Conservation (phyloP, 1,140 invertebrate species). For the Theocolax elegans region DNA sequence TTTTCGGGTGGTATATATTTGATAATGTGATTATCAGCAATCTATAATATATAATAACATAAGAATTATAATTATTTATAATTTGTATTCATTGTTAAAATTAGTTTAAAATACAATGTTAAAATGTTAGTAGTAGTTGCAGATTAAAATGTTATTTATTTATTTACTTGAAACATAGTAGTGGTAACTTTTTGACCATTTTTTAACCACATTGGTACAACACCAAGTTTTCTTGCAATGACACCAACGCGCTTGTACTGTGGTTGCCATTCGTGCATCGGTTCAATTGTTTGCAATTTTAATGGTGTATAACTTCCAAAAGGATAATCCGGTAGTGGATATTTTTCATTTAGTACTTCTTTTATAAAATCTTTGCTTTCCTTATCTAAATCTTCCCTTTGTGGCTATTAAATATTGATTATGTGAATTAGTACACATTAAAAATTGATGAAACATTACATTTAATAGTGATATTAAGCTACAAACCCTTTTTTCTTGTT, state of each 20-base stretch:
- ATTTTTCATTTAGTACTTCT: slow-evolving; percentile 79
- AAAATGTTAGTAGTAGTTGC: too few species aligned
- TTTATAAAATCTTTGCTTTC: slow-evolving; percentile 87
- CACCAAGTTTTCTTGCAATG: slow-evolving; percentile 93
- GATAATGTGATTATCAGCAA: slow-evolving; percentile 96
- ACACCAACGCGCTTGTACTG: slow-evolving; percentile 80
- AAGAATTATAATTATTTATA: background rate
- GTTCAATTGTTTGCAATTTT: slow-evolving; percentile 70
- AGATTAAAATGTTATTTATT: background rate
- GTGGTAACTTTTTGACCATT: slow-evolving; percentile 81
- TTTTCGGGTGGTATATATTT: slow-evolving; percentile 89
- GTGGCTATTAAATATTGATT: slow-evolving; percentile 63
- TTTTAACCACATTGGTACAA: slow-evolving; percentile 92
- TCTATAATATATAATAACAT: slow-evolving; percentile 66
- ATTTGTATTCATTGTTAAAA: background rate
- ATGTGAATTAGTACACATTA: slow-evolving; percentile 31
- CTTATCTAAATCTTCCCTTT: slow-evolving; percentile 77
- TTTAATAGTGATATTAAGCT: background rate
- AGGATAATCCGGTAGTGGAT: slow-evolving; percentile 64
- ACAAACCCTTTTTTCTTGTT: slow-evolving; percentile 65
- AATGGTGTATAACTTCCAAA: slow-evolving; percentile 62
- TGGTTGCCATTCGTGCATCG: slow-evolving; percentile 72
- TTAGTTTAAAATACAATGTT: background rate
- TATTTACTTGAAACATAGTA: slow-evolving; percentile 85
- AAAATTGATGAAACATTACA: background rate